These are phyloP conservation scores for Ctenomys sociabilis DNA, from an alignment of 2,113 vertebrate genomes.

Conservation along the genomic window DNA sequence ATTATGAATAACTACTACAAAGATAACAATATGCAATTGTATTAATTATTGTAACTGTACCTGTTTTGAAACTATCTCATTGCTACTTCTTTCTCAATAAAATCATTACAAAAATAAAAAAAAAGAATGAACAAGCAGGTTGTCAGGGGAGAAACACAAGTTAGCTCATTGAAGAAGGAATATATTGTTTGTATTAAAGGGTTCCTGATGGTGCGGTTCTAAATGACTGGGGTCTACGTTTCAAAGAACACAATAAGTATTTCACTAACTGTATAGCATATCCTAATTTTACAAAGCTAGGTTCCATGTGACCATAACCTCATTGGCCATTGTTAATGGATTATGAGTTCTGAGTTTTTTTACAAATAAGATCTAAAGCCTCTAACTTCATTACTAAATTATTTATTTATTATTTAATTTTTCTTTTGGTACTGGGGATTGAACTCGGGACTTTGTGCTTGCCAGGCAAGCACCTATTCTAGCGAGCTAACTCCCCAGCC, in stretches of 20 bases:
- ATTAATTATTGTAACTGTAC: too few species aligned
- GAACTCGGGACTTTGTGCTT: too few species aligned
- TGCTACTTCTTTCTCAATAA: too few species aligned
- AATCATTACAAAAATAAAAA: too few species aligned
- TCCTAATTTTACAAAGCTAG: background rate
- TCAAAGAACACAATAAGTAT: background rate
- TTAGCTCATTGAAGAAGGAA: background rate
- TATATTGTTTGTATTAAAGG: background rate
- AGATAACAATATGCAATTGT: too few species aligned
- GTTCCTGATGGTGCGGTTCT: background rate
- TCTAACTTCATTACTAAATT: slow-evolving; percentile 32
- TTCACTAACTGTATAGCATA: background rate
- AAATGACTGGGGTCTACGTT: background rate
- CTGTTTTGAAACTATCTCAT: too few species aligned
- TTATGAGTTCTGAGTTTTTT: background rate
- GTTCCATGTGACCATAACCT: background rate
- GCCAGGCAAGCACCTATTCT: too few species aligned
- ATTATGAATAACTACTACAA: too few species aligned
- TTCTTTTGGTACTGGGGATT: too few species aligned
- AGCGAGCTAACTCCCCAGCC: too few species aligned
- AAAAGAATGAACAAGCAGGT: background rate
- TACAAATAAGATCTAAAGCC: slow-evolving; percentile 8
- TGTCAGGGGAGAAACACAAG: background rate
- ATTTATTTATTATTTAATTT: too few species aligned
- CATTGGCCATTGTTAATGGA: background rate